A percentile compares a stretch with the other conserved stretches of the same genome.
phyloP scores from a whole-genome alignment of 2,797 vertebrate species.

The Melanogrammus aeglefinus region DNA sequence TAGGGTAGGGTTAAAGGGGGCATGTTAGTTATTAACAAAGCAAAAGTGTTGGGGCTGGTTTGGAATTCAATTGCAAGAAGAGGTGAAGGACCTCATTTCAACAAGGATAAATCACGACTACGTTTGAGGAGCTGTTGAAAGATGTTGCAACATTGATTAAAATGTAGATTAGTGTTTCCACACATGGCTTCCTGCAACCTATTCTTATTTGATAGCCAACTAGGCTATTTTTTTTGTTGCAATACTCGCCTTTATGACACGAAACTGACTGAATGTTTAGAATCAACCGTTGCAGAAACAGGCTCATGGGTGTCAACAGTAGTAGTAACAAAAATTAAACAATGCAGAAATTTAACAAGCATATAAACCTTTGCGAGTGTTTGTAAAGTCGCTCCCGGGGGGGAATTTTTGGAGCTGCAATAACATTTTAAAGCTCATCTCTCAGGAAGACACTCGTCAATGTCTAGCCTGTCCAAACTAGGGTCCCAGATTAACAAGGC shows the following conservation, averaged over 20 bases:
- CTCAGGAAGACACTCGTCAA: neutral
- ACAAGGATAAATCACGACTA: neutral
- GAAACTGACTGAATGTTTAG: neutral
- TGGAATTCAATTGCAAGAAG: neutral
- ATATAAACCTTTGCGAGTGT: neutral
- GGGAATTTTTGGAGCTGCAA: neutral
- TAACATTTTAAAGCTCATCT: neutral
- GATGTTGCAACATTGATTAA: neutral
- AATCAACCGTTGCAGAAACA: neutral
- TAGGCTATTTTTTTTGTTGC: neutral
- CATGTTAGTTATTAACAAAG: slow-evolving; percentile 1
- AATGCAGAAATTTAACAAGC: neutral
- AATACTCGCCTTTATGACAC: neutral
- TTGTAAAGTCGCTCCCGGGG: neutral
- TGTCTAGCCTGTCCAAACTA: neutral
- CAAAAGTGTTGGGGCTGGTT: neutral
- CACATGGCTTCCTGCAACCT: slow-evolving; percentile 1
- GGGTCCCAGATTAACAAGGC: neutral
- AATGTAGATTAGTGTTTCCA: neutral
- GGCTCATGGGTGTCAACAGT: neutral
- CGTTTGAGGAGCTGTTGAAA: neutral
- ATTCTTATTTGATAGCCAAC: neutral
- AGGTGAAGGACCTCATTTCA: slow-evolving; percentile 2
- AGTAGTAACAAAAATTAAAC: neutral
- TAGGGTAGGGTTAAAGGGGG: neutral